A percentile compares a stretch with the other conserved stretches of the same genome.
These are phyloP conservation scores for Cardinalis cardinalis DNA, from an alignment of 2,113 vertebrate genomes.

Conservation along the genomic window DNA sequence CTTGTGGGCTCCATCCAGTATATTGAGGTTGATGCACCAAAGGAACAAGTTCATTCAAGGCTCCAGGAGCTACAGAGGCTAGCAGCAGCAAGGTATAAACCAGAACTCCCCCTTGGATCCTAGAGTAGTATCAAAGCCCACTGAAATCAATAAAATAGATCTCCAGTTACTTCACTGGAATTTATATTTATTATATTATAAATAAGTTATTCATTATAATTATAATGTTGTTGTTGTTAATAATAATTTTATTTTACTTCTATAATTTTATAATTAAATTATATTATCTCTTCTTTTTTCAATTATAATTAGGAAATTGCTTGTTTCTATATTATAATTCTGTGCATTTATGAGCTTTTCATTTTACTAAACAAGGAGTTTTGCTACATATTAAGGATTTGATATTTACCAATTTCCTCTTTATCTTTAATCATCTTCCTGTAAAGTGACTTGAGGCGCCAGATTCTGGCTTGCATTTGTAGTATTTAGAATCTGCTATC, in stretches of 20 bases:
- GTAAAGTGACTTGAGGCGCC: not conserved
- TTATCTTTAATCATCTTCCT: not conserved
- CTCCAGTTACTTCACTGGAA: not conserved
- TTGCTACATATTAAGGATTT: not conserved
- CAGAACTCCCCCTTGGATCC: not conserved
- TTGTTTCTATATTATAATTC: not conserved
- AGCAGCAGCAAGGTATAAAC: conserved; percentile 72
- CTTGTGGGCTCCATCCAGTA: not conserved
- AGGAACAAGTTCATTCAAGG: conserved; percentile 64
- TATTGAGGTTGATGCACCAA: conserved; percentile 69
- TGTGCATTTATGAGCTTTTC: not conserved
- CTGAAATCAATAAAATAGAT: not conserved
- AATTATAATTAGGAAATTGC: not conserved
- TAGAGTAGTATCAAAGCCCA: not conserved
- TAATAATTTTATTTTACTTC: not conserved
- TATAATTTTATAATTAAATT: not conserved
- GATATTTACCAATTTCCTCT: not conserved
- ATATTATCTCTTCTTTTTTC: not conserved
- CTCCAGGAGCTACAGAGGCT: conserved; percentile 72
- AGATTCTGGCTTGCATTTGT: not conserved
- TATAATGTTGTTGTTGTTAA: no score
- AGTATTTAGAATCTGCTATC: not conserved
- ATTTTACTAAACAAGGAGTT: not conserved
- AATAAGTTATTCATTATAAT: not conserved
- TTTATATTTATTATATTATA: not conserved